Base-by-base conservation (phyloP, 1,140 invertebrate species). In the Bombus terrestris region DNA sequence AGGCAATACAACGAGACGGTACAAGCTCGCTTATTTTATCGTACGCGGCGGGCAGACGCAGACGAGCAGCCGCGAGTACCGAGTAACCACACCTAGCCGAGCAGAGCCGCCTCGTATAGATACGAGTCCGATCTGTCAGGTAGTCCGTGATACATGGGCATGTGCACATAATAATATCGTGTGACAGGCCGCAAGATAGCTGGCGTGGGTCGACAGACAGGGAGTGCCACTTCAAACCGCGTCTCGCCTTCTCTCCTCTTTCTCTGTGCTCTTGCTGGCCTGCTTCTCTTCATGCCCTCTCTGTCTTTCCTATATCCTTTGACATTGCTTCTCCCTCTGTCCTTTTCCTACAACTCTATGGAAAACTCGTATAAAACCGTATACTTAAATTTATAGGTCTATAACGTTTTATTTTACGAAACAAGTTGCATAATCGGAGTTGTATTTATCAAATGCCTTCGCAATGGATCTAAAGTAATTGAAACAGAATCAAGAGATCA, bases 151-250 rank as follows among this genome's bases (percentile, higher is more conserved):
- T 93, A 93, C 93, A 93, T 92, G 88, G 87, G 80, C 89, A 85
- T 90, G 92, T 89, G 87, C 88, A 89, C 89, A 90, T 92, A 92
- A 93, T 92, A 93, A 92, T 91, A 92, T 92, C 90, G 89, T 88
- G 87, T 91, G 92, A 93, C 91, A 89, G 86, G 74, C 89, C 89
- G 90, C 91, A 92, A 89, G 88, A 91, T 92, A 92, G 87, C 81
- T 88, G 88, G 92, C 93, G 93, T 94, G 93, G 93, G 93, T 92
- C 92, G 93, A 90, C 93, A 94, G 93, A 94, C 93, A 93, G 93
- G 93, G 93, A 93, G 93, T 94, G 93, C 93, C 93, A 89, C 90
- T 88, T 83, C 81, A 88, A 91, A 89, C 86, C 88, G 87, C 86
- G 83, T 86, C 81, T 73, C 88, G 83, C 83, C 83, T 85, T 68